phyloP scores from a whole-genome alignment of 1,140 invertebrate genomes.

The Lethocerus indicus region DNA sequence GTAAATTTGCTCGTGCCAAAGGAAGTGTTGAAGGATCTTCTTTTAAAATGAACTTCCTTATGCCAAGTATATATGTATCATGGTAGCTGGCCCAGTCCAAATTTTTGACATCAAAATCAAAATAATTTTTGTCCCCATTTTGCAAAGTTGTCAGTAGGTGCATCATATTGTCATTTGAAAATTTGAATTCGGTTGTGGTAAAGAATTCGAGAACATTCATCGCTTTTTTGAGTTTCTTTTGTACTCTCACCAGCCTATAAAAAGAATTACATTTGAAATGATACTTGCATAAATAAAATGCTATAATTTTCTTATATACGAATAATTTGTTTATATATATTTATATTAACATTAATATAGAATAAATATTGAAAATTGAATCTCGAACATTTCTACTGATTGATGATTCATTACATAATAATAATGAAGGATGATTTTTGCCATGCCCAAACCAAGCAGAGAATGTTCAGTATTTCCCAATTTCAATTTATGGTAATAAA shows the following conservation, averaged over 20 bases:
- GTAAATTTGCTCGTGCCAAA: conserved; percentile 47
- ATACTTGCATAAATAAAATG: not conserved
- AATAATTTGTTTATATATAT: not conserved
- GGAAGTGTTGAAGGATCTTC: conserved; percentile 63
- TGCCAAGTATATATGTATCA: conserved; percentile 67
- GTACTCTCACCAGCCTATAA: conserved; percentile 55
- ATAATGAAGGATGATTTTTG: no score
- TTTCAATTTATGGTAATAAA: no score
- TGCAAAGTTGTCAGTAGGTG: conserved; percentile 39
- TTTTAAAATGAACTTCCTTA: conserved; percentile 69
- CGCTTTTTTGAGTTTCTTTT: conserved; percentile 58
- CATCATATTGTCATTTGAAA: conserved; percentile 53
- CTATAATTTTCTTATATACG: not conserved
- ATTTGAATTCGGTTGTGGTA: conserved; percentile 63
- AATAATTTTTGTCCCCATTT: conserved; percentile 41
- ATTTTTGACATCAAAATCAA: conserved; percentile 54
- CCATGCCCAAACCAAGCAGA: no score
- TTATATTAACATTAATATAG: no score
- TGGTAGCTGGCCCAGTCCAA: conserved; percentile 73
- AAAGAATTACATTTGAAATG: not conserved
- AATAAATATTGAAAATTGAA: no score
- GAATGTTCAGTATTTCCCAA: no score
- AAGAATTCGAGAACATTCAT: conserved; percentile 60
- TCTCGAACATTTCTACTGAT: no score
- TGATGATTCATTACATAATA: no score